phyloP scores from a whole-genome alignment of 2,888 invertebrate species.

The Acleris sparsana region DNA sequence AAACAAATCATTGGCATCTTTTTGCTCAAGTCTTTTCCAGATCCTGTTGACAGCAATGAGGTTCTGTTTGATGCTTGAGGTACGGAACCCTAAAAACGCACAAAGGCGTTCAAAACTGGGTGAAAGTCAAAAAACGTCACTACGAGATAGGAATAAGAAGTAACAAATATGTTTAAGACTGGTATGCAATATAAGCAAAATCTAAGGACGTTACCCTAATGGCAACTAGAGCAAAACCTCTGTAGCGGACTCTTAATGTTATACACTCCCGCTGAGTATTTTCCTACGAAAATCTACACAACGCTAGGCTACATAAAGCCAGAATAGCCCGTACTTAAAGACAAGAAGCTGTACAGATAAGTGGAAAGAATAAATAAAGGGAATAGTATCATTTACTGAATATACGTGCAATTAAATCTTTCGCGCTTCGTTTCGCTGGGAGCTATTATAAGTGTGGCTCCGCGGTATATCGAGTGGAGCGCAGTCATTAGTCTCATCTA shows the following conservation, averaged over 20 bases:
- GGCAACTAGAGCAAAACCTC: too few relatives aligned
- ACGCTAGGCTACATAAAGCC: conserved; percentile 8
- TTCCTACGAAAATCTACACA: conserved; percentile 6
- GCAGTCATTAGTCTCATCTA: conserved; percentile 3
- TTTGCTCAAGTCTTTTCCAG: too few relatives aligned
- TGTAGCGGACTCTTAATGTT: neutral
- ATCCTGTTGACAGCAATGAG: too few relatives aligned
- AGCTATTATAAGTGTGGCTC: conserved; percentile 5
- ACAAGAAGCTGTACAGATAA: conserved; percentile 32
- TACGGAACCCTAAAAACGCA: too few relatives aligned
- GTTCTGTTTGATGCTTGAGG: too few relatives aligned
- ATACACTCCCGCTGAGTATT: neutral
- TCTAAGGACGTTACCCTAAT: too few relatives aligned
- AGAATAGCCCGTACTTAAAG: conserved; percentile 31
- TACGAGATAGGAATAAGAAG: too few relatives aligned
- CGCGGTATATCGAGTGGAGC: neutral
- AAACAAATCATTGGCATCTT: too few relatives aligned
- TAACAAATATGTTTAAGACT: too few relatives aligned
- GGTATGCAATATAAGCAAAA: too few relatives aligned
- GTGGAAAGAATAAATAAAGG: conserved; percentile 32
- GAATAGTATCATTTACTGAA: conserved; percentile 34
- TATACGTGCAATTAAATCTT: conserved; percentile 36
- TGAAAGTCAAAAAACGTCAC: too few relatives aligned
- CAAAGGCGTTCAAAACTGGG: too few relatives aligned
- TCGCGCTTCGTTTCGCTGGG: conserved; percentile 24